Percentiles rank a stretch among this genome's conserved stretches.
phyloP scores from a whole-genome alignment of 2,888 invertebrate genomes.

The Sussaba pulchella region DNA sequence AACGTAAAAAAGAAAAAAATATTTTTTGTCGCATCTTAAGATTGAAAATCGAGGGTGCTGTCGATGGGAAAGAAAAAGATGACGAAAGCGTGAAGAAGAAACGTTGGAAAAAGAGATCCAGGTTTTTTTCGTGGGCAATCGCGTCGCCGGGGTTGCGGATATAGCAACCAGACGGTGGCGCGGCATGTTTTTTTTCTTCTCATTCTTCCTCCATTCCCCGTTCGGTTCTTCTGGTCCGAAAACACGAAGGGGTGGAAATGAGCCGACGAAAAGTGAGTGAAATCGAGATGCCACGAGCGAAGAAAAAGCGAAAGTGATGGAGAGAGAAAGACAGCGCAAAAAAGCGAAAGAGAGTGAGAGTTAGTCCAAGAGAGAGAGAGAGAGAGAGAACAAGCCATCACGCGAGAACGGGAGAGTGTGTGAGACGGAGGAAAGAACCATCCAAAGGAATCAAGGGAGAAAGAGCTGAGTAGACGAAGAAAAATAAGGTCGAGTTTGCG shows the following conservation, averaged over 20 bases:
- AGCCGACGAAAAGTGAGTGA: constrained; percentile 69
- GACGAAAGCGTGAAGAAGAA: neutral
- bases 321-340: no score
- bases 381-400: no score
- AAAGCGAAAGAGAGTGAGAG: no score
- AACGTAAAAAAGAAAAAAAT: neutral
- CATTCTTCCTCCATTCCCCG: neutral
- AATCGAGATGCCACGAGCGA: constrained; percentile 31
- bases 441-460: constrained; percentile 27
- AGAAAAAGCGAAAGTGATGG: neutral
- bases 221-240: neutral
- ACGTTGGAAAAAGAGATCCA: neutral
- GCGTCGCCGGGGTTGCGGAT: constrained; percentile 25
- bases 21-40: neutral
- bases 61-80: neutral
- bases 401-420: no score
- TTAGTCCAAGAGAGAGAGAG: neutral
- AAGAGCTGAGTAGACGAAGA: constrained; percentile 26
- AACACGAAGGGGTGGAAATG: constrained; percentile 13
- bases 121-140: neutral
- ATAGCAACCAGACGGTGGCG: constrained; percentile 56
- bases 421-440: neutral
- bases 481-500: constrained; percentile 37
- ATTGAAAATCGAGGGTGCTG: neutral
- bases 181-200: constrained; percentile 40